Evolutionary conservation across 2,113 vertebrate species (phyloP).

Genomic region (Rhagologus leucostigma): DNA sequence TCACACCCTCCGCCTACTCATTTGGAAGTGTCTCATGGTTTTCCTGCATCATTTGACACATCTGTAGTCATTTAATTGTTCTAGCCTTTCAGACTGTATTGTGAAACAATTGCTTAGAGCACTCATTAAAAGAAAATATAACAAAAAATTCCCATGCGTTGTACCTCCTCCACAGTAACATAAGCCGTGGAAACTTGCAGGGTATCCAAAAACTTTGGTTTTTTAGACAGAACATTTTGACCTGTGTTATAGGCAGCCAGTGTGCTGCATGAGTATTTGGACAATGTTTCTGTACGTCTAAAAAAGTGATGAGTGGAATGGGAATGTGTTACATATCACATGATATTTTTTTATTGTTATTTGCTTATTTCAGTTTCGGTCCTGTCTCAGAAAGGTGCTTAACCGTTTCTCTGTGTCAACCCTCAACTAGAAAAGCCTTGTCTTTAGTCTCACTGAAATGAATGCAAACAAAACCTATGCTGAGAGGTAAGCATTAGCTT

Average conservation of each 20-base stretch:
- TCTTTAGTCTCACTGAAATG: not conserved
- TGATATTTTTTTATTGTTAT: not conserved
- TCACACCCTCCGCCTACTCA: slow-evolving; percentile 61
- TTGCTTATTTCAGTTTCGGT: not conserved
- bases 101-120: slow-evolving; percentile 60
- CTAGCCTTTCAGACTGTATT: slow-evolving; percentile 53
- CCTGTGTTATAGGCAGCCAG: not conserved
- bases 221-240: not conserved
- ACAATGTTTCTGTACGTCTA: not conserved
- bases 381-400: not conserved
- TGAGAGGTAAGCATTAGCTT: not conserved
- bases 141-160: slow-evolving; percentile 17
- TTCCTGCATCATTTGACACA: slow-evolving; percentile 66
- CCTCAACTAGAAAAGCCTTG: not conserved
- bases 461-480: not conserved
- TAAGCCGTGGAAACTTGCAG: slow-evolving; percentile 31
- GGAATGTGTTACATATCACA: not conserved
- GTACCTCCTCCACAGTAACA: slow-evolving; percentile 27
- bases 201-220: not conserved
- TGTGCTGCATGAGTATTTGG: not conserved
- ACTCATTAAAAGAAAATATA: slow-evolving; percentile 55
- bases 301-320: not conserved
- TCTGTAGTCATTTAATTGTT: slow-evolving; percentile 67
- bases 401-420: not conserved
- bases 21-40: slow-evolving; percentile 63